These are phyloP conservation scores for Australoheros facetus DNA, from an alignment of 2,797 vertebrate species.

Conservation along the genomic window DNA sequence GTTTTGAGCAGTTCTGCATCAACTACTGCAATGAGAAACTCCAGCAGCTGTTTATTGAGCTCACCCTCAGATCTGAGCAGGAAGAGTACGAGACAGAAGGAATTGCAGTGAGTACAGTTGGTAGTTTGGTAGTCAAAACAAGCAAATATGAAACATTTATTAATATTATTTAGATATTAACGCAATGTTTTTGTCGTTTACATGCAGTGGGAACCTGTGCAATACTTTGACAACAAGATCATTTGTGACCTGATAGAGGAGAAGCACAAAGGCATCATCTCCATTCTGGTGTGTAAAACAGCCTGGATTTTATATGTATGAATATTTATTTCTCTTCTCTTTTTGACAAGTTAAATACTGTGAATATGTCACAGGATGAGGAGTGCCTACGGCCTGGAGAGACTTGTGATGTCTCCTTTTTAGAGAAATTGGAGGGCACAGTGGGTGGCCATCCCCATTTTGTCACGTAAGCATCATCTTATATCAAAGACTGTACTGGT, in stretches of 20 bases:
- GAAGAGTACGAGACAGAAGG: constrained; percentile 93
- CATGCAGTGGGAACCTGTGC: constrained; percentile 94
- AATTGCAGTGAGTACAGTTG: constrained; percentile 85
- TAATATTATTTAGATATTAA: neutral
- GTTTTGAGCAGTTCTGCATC: constrained; percentile 99
- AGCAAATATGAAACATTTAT: neutral
- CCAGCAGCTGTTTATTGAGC: constrained; percentile 94
- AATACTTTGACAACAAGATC: constrained; percentile 99
- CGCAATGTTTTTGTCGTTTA: neutral
- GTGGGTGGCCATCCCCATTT: constrained; percentile 93
- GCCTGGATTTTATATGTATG: neutral
- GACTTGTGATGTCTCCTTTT: constrained; percentile 90
- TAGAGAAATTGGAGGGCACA: constrained; percentile 94
- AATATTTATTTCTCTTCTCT: neutral
- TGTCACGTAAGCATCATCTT: constrained; percentile 86
- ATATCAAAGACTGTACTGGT: neutral
- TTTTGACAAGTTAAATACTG: neutral
- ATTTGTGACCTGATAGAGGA: constrained; percentile 98
- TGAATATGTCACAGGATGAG: constrained; percentile 85
- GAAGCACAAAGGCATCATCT: constrained; percentile 97
- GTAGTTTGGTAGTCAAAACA: neutral
- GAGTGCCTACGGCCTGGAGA: constrained; percentile 96
- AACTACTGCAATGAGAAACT: constrained; percentile 99
- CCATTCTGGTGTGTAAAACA: constrained; percentile 86
- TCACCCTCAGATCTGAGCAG: constrained; percentile 94